Percentiles rank a stretch among this genome's conserved stretches.
Evolutionary conservation across 2,797 vertebrate species (phyloP).

Genomic region (Melanotaenia boesemani): DNA sequence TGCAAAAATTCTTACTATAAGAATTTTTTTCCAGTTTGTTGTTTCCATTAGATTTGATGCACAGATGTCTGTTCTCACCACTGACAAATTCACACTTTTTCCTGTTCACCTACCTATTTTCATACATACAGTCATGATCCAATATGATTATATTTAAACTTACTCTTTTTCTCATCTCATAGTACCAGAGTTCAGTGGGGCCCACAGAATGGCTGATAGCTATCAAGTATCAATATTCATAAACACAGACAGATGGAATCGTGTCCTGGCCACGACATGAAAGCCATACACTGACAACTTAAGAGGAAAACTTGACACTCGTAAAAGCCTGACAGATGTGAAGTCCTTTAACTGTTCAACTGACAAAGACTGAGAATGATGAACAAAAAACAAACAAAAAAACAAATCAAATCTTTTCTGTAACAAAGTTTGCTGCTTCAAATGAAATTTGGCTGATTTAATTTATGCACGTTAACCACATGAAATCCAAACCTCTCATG

Average conservation of each 20-base stretch:
- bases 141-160: background rate
- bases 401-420: slow-evolving; percentile 1
- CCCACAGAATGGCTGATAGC: slow-evolving; percentile 51
- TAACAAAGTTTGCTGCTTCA: background rate
- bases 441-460: slow-evolving; percentile 22
- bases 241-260: slow-evolving; percentile 4
- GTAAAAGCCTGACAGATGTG: slow-evolving; percentile 9
- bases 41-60: background rate
- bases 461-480: background rate
- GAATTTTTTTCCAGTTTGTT: background rate
- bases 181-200: slow-evolving; percentile 5
- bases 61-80: background rate
- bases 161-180: background rate
- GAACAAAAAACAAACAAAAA: background rate
- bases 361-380: background rate
- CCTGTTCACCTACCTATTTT: background rate
- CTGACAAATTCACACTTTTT: background rate
- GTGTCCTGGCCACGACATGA: too few relatives aligned
- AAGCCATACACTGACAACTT: background rate
- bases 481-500: slow-evolving; percentile 13
- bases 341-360: background rate
- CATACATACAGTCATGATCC: background rate
- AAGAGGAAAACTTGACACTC: background rate
- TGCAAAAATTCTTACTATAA: background rate
- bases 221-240: slow-evolving; percentile 58